These are phyloP conservation scores for Neodiprion virginianus DNA, from an alignment of 1,140 invertebrate genomes.

Conservation along the genomic window DNA sequence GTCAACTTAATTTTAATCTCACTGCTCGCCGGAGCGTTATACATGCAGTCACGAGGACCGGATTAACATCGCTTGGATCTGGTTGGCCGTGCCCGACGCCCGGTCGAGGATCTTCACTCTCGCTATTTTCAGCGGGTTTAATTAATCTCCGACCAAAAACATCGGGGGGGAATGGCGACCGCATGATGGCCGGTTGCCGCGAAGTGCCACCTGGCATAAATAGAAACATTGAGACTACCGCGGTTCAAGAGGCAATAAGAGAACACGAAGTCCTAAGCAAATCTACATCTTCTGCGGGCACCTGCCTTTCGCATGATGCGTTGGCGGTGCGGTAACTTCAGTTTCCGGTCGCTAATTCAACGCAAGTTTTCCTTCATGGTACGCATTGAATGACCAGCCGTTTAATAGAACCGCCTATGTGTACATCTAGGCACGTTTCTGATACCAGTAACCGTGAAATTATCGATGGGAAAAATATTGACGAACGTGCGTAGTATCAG, in stretches of 20 bases:
- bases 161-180: conserved; percentile 44
- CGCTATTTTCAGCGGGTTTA: conserved; percentile 54
- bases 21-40: conserved; percentile 14
- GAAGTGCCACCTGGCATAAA: conserved; percentile 52
- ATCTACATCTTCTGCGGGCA: conserved; percentile 30
- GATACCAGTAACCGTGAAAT: no score
- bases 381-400: no score
- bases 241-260: background rate
- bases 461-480: no score
- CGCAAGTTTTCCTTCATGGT: no score
- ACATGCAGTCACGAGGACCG: conserved; percentile 17
- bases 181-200: conserved; percentile 26
- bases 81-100: conserved; percentile 12
- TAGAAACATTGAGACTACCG: conserved; percentile 40
- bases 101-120: conserved; percentile 7
- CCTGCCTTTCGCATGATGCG: conserved; percentile 30
- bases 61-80: conserved; percentile 39
- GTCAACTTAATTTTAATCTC: conserved; percentile 18
- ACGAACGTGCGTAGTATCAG: no score
- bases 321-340: no score
- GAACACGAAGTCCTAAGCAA: conserved; percentile 8
- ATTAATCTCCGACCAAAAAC: conserved; percentile 57
- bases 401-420: no score
- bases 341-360: no score
- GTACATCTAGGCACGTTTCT: no score